These are phyloP conservation scores for Enteromius treurensis DNA, from an alignment of 2,797 vertebrate genomes.

Conservation along the genomic window DNA sequence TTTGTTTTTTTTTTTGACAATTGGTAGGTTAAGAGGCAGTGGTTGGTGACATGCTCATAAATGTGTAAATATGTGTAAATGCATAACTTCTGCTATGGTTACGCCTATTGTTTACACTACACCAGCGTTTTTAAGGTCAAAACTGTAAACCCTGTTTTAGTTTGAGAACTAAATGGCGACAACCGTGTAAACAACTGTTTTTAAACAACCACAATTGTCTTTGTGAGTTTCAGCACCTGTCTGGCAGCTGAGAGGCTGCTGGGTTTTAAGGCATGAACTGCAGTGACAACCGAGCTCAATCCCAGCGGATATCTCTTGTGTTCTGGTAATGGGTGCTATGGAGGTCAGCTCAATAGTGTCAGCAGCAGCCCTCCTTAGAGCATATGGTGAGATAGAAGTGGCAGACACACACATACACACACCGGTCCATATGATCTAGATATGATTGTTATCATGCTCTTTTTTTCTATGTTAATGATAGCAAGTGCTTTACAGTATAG, in stretches of 20 bases:
- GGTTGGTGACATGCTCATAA: no score
- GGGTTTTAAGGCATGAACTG: conserved; percentile 1
- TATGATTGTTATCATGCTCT: neutral
- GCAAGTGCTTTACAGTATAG: neutral
- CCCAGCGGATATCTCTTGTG: conserved; percentile 5
- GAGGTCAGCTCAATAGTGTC: conserved; percentile 28
- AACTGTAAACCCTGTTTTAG: no score
- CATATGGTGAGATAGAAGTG: conserved; percentile 16
- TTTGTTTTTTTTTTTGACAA: no score
- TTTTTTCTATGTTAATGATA: neutral
- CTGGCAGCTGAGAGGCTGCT: neutral
- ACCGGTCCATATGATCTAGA: neutral
- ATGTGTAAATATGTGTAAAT: no score
- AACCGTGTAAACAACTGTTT: no score
- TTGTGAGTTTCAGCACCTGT: neutral
- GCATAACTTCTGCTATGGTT: no score
- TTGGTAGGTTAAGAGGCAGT: no score
- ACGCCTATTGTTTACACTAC: no score
- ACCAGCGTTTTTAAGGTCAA: no score
- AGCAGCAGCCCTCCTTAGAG: neutral
- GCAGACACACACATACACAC: neutral
- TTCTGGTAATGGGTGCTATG: conserved; percentile 1
- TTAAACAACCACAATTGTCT: no score
- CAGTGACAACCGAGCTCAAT: conserved; percentile 3
- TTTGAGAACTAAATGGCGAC: no score